Conservation (phyloP, 2,888 invertebrate species). For the Clistopyga incitator region DNA sequence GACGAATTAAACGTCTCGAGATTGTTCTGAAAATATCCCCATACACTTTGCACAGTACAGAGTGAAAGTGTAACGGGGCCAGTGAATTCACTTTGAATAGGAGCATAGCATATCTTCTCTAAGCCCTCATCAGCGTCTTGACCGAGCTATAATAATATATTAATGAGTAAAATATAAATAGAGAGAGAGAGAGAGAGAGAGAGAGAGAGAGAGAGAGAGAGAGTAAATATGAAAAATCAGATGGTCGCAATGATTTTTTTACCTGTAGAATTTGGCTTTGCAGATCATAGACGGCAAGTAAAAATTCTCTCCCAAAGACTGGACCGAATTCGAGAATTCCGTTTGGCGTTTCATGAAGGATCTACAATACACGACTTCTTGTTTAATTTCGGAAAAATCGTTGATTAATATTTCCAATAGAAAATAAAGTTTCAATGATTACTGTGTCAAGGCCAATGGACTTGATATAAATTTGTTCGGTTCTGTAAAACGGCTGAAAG, state of each 20-base stretch:
- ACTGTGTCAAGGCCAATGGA: conserved; percentile 86
- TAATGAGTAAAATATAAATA: too few species aligned
- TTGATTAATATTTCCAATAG: not conserved
- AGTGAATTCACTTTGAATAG: conserved; percentile 89
- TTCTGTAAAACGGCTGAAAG: conserved; percentile 95
- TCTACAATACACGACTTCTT: conserved; percentile 61
- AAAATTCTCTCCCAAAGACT: conserved; percentile 89
- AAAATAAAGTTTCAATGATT: conserved; percentile 63
- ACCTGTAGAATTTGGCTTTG: conserved; percentile 89
- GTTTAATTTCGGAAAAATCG: not conserved
- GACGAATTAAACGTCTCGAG: conserved; percentile 84
- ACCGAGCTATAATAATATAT: conserved; percentile 83
- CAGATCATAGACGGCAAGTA: conserved; percentile 89
- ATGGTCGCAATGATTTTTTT: conserved; percentile 64
- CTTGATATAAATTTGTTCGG: conserved; percentile 94
- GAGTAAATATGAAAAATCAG: conserved; percentile 2
- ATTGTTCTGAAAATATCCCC: conserved; percentile 91
- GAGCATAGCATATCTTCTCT: conserved; percentile 93
- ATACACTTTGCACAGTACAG: conserved; percentile 93
- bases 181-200: not conserved
- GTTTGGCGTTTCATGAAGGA: conserved; percentile 82
- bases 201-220: not conserved
- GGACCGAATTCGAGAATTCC: conserved; percentile 89
- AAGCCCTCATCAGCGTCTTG: conserved; percentile 86
- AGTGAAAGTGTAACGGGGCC: conserved; percentile 85